A percentile compares a stretch with the other conserved stretches of the same genome.
These are phyloP conservation scores for Drosophila algonquin DNA, from an alignment of 2,888 invertebrate genomes.

Conservation along the genomic window DNA sequence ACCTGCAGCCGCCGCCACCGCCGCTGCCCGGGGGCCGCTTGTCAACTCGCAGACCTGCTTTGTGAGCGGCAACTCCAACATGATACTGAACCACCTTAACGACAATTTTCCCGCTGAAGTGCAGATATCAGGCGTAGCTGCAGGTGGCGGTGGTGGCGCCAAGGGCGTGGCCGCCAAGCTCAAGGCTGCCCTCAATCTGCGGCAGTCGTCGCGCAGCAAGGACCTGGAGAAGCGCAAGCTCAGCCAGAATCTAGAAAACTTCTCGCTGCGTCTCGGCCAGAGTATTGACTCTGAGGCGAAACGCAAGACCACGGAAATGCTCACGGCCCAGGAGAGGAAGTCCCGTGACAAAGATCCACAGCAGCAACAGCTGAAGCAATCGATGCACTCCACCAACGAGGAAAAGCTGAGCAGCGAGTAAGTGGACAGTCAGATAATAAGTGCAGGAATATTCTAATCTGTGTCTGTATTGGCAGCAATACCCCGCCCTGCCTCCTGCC, in stretches of 20 bases:
- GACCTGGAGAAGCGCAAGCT: constrained; percentile 84
- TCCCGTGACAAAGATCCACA: constrained; percentile 38
- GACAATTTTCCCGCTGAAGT: constrained; percentile 79
- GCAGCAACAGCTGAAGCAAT: constrained; percentile 63
- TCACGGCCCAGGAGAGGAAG: constrained; percentile 54
- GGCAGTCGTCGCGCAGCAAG: constrained; percentile 74
- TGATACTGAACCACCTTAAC: constrained; percentile 82
- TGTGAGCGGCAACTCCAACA: constrained; percentile 82
- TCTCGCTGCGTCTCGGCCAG: constrained; percentile 82
- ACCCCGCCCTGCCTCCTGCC: constrained; percentile 82
- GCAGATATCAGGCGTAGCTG: neutral
- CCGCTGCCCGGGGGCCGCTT: constrained; percentile 37
- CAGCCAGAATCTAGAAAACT: constrained; percentile 84
- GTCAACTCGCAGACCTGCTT: constrained; percentile 80
- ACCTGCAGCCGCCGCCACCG: neutral
- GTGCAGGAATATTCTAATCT: neutral
- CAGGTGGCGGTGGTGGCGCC: neutral
- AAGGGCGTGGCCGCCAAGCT: constrained; percentile 22
- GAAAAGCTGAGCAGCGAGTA: constrained; percentile 80
- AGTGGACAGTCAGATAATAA: constrained; percentile 21
- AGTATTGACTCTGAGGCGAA: constrained; percentile 71
- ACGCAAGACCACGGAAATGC: constrained; percentile 71
- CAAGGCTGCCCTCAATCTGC: constrained; percentile 45
- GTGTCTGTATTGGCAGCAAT: constrained; percentile 62
- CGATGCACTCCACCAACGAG: constrained; percentile 74